phyloP scores from a whole-genome alignment of 2,113 vertebrate genomes.

The Vombatus ursinus region DNA sequence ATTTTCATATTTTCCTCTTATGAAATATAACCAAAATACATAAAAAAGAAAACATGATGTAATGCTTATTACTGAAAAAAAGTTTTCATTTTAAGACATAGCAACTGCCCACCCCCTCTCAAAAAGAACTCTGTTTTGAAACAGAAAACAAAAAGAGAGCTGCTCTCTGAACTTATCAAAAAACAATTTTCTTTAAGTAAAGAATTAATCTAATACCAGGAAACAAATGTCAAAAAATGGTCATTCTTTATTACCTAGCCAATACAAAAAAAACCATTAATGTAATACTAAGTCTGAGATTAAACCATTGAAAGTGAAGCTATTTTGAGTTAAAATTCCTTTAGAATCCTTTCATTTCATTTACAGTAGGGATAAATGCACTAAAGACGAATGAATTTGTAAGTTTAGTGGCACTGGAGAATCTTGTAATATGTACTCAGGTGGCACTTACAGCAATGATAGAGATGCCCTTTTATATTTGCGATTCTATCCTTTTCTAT shows the following conservation, averaged over 20 bases:
- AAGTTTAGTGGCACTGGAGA: not conserved
- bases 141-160: not conserved
- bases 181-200: constrained; percentile 53
- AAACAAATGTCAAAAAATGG: constrained; percentile 50
- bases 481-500: not conserved
- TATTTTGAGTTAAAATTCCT: constrained; percentile 22
- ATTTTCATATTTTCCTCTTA: not conserved
- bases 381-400: constrained; percentile 29
- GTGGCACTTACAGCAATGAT: constrained; percentile 14
- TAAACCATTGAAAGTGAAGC: constrained; percentile 33
- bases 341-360: not conserved
- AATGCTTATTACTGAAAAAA: constrained; percentile 14
- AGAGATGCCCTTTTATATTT: constrained; percentile 22
- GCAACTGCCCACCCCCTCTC: not conserved
- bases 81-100: not conserved
- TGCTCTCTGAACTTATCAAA: constrained; percentile 38
- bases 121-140: not conserved
- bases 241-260: constrained; percentile 29
- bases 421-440: not conserved
- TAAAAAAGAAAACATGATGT: constrained; percentile 41
- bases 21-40: constrained; percentile 5
- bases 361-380: not conserved
- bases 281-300: constrained; percentile 31
- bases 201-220: constrained; percentile 48
- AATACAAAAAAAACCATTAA: constrained; percentile 28